phyloP scores from a whole-genome alignment of 2,888 invertebrate species.

The Drosophila phalerata region DNA sequence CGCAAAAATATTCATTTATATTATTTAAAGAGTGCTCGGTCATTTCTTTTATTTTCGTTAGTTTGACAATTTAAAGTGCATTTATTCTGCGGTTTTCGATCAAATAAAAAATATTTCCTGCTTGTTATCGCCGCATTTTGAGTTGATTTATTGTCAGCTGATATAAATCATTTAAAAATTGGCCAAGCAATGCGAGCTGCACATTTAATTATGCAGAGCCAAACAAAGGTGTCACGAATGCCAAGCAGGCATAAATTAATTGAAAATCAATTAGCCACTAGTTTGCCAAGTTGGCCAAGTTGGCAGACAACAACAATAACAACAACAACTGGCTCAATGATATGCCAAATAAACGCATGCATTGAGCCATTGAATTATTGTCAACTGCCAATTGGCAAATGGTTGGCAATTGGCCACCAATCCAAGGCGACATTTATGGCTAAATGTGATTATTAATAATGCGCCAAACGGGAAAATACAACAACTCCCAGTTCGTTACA shows the following conservation, averaged over 20 bases:
- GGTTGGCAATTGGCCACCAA: slow-evolving; percentile 77
- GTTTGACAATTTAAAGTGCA: not conserved
- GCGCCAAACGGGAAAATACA: slow-evolving; percentile 24
- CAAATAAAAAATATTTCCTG: slow-evolving; percentile 1
- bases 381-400: slow-evolving; percentile 77
- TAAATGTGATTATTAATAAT: slow-evolving; percentile 67
- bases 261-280: slow-evolving; percentile 77
- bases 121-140: slow-evolving; percentile 75
- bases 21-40: not conserved
- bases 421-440: slow-evolving; percentile 77
- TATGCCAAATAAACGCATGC: slow-evolving; percentile 63
- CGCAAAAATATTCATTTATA: not conserved
- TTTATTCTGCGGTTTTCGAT: not conserved
- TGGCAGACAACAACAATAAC: slow-evolving; percentile 3
- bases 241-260: slow-evolving; percentile 74
- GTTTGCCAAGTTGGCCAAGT: slow-evolving; percentile 2
- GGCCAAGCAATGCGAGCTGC: slow-evolving; percentile 36
- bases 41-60: not conserved
- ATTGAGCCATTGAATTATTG: slow-evolving; percentile 74
- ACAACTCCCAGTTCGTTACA: not conserved
- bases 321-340: slow-evolving; percentile 33
- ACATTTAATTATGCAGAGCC: slow-evolving; percentile 68
- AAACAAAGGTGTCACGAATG: slow-evolving; percentile 73
- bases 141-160: slow-evolving; percentile 82
- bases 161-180: slow-evolving; percentile 81